Conservation (phyloP, 2,113 vertebrate species). For the Tetrax tetrax region DNA sequence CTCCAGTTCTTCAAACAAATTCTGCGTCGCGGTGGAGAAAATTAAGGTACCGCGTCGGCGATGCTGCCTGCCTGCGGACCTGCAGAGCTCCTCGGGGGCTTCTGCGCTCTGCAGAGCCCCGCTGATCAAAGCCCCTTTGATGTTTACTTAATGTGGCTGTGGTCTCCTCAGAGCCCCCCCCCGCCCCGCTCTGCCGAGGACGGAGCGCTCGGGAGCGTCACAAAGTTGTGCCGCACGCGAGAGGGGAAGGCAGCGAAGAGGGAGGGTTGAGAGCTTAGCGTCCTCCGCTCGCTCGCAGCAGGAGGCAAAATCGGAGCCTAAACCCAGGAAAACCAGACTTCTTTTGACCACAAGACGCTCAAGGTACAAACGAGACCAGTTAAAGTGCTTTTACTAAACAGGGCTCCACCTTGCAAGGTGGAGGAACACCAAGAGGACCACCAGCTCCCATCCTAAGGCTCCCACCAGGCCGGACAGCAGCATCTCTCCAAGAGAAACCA, state of each 20-base stretch:
- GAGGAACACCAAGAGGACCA: neutral
- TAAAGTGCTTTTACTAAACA: neutral
- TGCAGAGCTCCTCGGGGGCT: conserved; percentile 61
- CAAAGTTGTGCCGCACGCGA: neutral
- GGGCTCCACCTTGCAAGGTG: neutral
- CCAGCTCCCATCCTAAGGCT: neutral
- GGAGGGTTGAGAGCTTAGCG: neutral
- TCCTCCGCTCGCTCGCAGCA: rapidly evolving
- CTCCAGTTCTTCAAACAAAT: conserved; percentile 71
- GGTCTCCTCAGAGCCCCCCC: conserved; percentile 39
- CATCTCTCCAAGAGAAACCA: neutral
- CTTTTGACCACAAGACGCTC: neutral
- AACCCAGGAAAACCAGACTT: neutral
- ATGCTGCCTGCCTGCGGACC: conserved; percentile 24
- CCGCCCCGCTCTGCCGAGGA: neutral
- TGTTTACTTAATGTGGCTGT: conserved; percentile 73
- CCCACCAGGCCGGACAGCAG: neutral
- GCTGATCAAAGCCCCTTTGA: conserved; percentile 80
- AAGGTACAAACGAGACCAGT: no score
- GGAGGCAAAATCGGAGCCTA: neutral
- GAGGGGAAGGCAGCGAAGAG: neutral
- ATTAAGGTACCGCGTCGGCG: conserved; percentile 70
- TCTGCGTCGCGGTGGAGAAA: conserved; percentile 36
- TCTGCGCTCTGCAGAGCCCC: conserved; percentile 22
- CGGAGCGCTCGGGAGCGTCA: neutral